These are phyloP conservation scores for Pandemis heparana DNA, from an alignment of 2,888 invertebrate species.

Conservation along the genomic window DNA sequence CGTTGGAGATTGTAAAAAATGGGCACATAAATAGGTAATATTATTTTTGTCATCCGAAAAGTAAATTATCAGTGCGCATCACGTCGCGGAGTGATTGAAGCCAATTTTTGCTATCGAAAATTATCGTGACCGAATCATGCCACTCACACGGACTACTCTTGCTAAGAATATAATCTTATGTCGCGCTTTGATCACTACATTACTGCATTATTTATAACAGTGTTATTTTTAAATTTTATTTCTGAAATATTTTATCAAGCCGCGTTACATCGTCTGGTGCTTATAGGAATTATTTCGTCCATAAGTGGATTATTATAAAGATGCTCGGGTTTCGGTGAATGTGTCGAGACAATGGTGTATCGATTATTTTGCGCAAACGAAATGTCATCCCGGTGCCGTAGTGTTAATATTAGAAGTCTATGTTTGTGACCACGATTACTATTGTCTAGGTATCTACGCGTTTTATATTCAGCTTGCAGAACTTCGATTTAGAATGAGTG, in stretches of 20 bases:
- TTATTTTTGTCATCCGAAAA: constrained; percentile 57
- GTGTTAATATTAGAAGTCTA: constrained; percentile 85
- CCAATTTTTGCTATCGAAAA: constrained; percentile 64
- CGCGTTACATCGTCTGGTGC: constrained; percentile 48
- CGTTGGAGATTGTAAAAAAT: constrained; percentile 81
- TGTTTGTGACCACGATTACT: constrained; percentile 81
- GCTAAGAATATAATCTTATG: constrained; percentile 83
- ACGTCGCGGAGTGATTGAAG: constrained; percentile 48
- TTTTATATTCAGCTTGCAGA: constrained; percentile 82
- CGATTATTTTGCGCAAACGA: constrained; percentile 85
- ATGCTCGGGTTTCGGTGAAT: constrained; percentile 76
- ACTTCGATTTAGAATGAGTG: constrained; percentile 78
- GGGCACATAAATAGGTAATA: constrained; percentile 85
- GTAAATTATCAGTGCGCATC: constrained; percentile 41
- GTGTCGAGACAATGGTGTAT: constrained; percentile 85
- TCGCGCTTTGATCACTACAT: constrained; percentile 77
- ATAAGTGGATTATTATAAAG: constrained; percentile 59
- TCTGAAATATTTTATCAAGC: constrained; percentile 53
- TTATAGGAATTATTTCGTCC: constrained; percentile 51
- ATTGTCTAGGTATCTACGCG: constrained; percentile 84
- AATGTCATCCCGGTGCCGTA: constrained; percentile 84
- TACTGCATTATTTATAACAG: constrained; percentile 69
- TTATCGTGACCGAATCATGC: constrained; percentile 67
- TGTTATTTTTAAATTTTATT: constrained; percentile 68
- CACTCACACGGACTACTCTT: constrained; percentile 59